These are phyloP conservation scores for Sphenopsis melanotis DNA, from an alignment of 2,797 vertebrate species.

Conservation along the genomic window DNA sequence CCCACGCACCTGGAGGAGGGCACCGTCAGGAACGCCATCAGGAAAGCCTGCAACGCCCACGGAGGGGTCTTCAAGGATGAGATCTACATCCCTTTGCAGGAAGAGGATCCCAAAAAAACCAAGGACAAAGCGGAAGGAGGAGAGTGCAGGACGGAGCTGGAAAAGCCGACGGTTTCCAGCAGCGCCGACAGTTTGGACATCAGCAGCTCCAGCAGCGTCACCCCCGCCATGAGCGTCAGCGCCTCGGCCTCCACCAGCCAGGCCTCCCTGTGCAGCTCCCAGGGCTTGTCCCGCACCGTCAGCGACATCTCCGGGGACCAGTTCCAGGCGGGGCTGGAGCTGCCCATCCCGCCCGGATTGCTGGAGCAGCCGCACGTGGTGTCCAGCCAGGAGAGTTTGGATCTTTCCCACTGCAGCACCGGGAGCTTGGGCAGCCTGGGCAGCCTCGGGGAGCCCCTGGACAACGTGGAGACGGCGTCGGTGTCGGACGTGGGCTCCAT, in stretches of 20 bases:
- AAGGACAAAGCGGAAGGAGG: conserved; percentile 80
- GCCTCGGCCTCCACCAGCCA: conserved; percentile 94
- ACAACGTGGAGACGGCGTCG: conserved; percentile 83
- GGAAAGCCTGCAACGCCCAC: conserved; percentile 93
- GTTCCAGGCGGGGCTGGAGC: conserved; percentile 77
- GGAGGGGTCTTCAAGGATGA: conserved; percentile 97
- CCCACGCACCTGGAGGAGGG: conserved; percentile 94
- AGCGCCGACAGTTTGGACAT: conserved; percentile 86
- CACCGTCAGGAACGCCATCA: conserved; percentile 88
- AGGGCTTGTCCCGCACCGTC: conserved; percentile 86
- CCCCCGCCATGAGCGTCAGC: conserved; percentile 89
- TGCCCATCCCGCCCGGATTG: conserved; percentile 76
- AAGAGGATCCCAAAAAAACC: conserved; percentile 85
- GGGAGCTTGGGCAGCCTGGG: conserved; percentile 93
- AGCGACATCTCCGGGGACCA: conserved; percentile 90
- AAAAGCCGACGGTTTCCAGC: conserved; percentile 73
- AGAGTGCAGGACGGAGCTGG: conserved; percentile 81
- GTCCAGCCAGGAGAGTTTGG: conserved; percentile 95
- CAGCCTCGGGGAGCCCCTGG: conserved; percentile 89
- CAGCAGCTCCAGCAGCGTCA: conserved; percentile 90
- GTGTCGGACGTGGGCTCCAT: conserved; percentile 87
- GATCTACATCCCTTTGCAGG: conserved; percentile 94
- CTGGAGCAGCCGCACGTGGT: conserved; percentile 86
- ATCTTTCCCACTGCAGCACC: conserved; percentile 92
- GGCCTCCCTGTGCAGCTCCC: conserved; percentile 93